Evolutionary conservation across 35 echinoderm and acorn worm genomes (phyloP).

Genomic region (Amphiura filiformis): DNA sequence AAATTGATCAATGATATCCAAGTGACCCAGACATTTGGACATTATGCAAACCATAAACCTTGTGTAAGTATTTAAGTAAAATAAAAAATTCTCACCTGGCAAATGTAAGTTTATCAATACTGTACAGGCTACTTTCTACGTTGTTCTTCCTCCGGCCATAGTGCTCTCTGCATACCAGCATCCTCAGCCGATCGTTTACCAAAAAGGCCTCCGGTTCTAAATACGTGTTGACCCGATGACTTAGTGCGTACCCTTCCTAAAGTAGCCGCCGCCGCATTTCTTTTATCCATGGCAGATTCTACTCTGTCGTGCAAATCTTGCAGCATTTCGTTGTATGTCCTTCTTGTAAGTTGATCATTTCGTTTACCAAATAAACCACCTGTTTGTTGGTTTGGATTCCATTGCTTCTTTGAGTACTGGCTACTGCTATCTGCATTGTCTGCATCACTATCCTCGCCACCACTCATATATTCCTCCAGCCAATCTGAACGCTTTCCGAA

Average conservation of each 20-base stretch:
- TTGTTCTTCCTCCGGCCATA: not conserved
- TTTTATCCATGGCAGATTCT: not conserved
- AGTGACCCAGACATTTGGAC: no score
- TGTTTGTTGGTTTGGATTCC: not conserved
- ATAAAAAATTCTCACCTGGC: no score
- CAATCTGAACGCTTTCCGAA: not conserved
- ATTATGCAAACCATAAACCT: no score
- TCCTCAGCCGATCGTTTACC: conserved; percentile 23
- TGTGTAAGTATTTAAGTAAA: no score
- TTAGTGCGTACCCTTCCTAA: not conserved
- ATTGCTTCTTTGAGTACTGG: not conserved
- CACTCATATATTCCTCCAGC: not conserved
- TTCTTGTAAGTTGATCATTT: not conserved
- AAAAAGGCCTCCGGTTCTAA: conserved; percentile 25
- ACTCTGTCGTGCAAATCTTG: not conserved
- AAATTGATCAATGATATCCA: no score
- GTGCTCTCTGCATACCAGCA: not conserved
- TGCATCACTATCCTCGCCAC: not conserved
- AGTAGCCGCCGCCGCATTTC: not conserved
- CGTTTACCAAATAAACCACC: not conserved
- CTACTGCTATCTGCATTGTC: no score
- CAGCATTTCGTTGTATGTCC: not conserved
- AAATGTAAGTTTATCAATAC: no score
- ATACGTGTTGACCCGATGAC: conserved; percentile 12
- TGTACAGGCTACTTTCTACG: not conserved